Evolutionary conservation across 2,113 vertebrate species (phyloP).

Genomic region (Chelonoidis abingdonii): DNA sequence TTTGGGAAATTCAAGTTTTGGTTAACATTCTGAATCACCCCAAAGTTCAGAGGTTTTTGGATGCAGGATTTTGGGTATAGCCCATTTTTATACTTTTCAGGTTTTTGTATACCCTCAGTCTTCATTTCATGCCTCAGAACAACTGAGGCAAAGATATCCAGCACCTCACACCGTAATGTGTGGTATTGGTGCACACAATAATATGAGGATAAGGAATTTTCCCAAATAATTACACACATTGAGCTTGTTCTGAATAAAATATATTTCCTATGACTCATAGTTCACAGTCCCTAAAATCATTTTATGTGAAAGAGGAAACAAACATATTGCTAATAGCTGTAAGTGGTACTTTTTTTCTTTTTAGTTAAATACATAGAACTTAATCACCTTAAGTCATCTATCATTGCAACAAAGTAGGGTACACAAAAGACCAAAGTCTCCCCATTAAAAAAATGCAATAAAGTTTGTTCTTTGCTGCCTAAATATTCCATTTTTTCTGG

Average conservation of each 20-base stretch:
- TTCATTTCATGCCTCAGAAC: background rate
- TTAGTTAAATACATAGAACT: no score
- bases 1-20: background rate
- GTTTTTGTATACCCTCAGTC: background rate
- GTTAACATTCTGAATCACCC: background rate
- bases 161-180: background rate
- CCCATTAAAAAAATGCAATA: background rate
- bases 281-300: background rate
- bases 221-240: background rate
- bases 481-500: background rate
- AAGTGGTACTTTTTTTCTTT: background rate
- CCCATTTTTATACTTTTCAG: background rate
- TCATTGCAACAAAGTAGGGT: background rate
- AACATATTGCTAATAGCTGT: background rate
- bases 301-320: background rate
- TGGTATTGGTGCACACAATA: background rate
- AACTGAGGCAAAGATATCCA: background rate
- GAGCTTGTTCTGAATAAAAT: background rate
- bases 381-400: background rate
- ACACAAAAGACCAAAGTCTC: background rate
- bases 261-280: background rate
- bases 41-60: background rate
- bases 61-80: no score
- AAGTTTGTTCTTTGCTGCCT: background rate
- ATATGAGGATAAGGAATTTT: background rate